Conservation (phyloP, 2,113 vertebrate genomes). For the Helogale parvula region DNA sequence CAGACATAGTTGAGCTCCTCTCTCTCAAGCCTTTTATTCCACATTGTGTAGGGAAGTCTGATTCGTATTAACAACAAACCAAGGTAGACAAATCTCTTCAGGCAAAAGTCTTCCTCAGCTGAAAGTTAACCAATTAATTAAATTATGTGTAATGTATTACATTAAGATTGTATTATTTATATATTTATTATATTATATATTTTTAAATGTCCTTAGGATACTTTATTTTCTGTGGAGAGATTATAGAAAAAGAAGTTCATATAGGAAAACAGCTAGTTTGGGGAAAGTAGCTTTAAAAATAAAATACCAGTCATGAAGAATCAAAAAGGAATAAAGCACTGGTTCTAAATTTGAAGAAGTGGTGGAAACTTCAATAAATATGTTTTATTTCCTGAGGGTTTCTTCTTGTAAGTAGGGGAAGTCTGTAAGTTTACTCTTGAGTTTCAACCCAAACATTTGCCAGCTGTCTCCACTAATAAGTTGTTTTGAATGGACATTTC, state of each 20-base stretch:
- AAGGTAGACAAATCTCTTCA: not conserved
- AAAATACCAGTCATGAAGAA: not conserved
- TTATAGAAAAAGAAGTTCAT: not conserved
- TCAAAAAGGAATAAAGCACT: not conserved
- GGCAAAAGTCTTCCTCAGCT: not conserved
- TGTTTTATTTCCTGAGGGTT: not conserved
- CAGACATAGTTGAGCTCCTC: not conserved
- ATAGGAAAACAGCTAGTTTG: not conserved
- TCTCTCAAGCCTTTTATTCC: not conserved
- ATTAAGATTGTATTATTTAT: not conserved
- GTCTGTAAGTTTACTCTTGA: not conserved
- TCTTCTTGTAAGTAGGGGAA: not conserved
- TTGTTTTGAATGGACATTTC: not conserved
- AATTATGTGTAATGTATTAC: not conserved
- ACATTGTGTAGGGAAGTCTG: not conserved
- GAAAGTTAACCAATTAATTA: not conserved
- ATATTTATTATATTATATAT: no score
- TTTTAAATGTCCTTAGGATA: no score
- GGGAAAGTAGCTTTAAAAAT: constrained; percentile 8
- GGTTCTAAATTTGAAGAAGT: not conserved
- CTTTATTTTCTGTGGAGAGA: not conserved
- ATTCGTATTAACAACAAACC: not conserved
- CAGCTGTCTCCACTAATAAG: not conserved
- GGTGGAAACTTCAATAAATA: not conserved
- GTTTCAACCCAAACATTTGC: not conserved